Evolutionary conservation across 2,888 invertebrate species (phyloP), one percentile per base, ranked within the genome.

Genomic region (Pyralis farinalis): DNA sequence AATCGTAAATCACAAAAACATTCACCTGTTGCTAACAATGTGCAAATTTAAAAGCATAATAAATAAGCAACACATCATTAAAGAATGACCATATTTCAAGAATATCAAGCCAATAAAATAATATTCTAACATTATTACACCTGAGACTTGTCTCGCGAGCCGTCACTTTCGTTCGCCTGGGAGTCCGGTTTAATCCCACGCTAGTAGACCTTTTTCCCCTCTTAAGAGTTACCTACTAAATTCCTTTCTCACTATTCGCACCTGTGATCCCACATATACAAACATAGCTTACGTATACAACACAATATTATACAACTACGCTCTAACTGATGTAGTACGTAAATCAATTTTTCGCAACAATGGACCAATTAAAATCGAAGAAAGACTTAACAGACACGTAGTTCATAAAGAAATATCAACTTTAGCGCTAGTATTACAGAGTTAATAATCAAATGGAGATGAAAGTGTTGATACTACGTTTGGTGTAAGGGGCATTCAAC

Each of bases 271-370:
- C 37, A 52, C 55, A 51, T 54, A 53, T 50, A 49, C 46, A 51
- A 58, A 66, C 63, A 63, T 64, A 62, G 60, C 51, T 62, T 60
- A 55, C 42, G 32, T 67, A 66, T 66, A 64, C 62, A 53, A 44
- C 49, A 55, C 55, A 60, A n/a, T n/a, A n/a, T n/a, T n/a, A n/a
- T n/a, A n/a, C n/a, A n/a, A n/a, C n/a, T n/a, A 56, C 55, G 58
- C 58, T 63, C 61, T 62, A 77, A 81, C 77, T 82, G 81, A 84
- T 84, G 83, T 77, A 67, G 70, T 73, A 68, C 82, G 78, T 86
- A 86, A 86, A 86, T 86, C 84, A 86, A 84, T 86, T 86, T 85
- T 85, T 84, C 85, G 85, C 85, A 86, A 86, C 82, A 84, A 83
- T 77, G 59, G 69, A 42, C 43, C 42, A 37, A 43, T 22, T 40